Percentiles rank a stretch among this genome's conserved stretches.
phyloP scores from a whole-genome alignment of 1,140 invertebrate genomes.

The Drosophila lacteicornis region DNA sequence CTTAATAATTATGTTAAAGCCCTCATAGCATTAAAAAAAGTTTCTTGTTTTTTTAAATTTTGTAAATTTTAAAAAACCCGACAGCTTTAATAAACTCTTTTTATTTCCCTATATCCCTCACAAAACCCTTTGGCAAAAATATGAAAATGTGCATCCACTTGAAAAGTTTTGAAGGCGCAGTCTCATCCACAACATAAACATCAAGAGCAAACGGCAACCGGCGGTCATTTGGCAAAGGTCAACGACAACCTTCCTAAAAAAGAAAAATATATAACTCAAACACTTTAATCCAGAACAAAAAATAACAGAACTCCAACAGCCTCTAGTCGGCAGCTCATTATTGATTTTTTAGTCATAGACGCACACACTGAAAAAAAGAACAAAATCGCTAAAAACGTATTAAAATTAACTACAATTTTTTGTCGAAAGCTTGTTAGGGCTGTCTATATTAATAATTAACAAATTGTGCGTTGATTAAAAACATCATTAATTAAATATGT shows the following conservation, averaged over 20 bases:
- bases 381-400: slow-evolving; percentile 38
- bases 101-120: background rate
- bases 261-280: slow-evolving; percentile 41
- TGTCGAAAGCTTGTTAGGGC: slow-evolving; percentile 24
- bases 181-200: slow-evolving; percentile 9
- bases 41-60: background rate
- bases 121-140: background rate
- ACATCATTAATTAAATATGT: slow-evolving; percentile 69
- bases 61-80: background rate
- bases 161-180: slow-evolving; percentile 4
- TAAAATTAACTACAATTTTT: slow-evolving; percentile 38
- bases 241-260: slow-evolving; percentile 23
- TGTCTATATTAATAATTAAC: slow-evolving; percentile 62
- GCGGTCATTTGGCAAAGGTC: slow-evolving; percentile 46
- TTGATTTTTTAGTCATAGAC: slow-evolving; percentile 42
- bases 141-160: slow-evolving; percentile 4
- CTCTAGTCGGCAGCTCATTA: slow-evolving; percentile 39
- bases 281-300: slow-evolving; percentile 21
- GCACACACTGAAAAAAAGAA: slow-evolving; percentile 2
- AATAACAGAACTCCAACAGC: slow-evolving; percentile 8
- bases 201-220: slow-evolving; percentile 2
- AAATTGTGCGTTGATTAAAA: slow-evolving; percentile 63
- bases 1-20: background rate
- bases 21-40: background rate
- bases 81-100: background rate